These are phyloP conservation scores for Micromys minutus DNA, from an alignment of 2,113 vertebrate species.

Conservation along the genomic window DNA sequence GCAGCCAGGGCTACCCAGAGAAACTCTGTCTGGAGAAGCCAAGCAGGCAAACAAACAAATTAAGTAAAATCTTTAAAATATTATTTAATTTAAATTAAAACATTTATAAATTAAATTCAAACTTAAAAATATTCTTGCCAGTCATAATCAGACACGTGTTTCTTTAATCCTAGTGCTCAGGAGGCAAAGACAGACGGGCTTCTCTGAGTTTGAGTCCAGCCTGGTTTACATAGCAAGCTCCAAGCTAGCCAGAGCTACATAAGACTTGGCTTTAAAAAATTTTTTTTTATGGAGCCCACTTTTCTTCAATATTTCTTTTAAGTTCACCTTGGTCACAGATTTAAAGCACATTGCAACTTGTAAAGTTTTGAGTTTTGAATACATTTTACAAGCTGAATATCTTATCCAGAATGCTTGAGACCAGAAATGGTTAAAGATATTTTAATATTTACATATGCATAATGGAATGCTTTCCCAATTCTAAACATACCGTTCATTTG, in stretches of 20 bases:
- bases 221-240: not conserved
- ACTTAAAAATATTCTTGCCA: not conserved
- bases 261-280: not conserved
- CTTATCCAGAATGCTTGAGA: not conserved
- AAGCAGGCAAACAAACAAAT: not conserved
- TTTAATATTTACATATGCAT: not conserved
- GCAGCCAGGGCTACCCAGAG: not conserved
- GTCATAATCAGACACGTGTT: not conserved
- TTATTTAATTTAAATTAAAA: not conserved
- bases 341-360: not conserved
- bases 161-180: not conserved
- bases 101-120: not conserved
- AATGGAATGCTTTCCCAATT: not conserved
- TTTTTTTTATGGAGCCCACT: not conserved
- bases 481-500: not conserved
- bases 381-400: not conserved
- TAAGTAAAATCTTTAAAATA: not conserved
- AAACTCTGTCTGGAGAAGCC: not conserved
- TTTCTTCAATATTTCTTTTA: not conserved
- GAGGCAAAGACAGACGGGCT: not conserved
- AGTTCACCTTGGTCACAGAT: not conserved
- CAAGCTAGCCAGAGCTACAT: not conserved
- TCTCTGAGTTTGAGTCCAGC: not conserved
- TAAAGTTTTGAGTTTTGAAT: constrained; percentile 2
- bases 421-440: not conserved